Percentiles rank a stretch among this genome's conserved stretches.
Evolutionary conservation across 2,888 invertebrate genomes (phyloP).

Genomic region (Cerceris ruficornis): DNA sequence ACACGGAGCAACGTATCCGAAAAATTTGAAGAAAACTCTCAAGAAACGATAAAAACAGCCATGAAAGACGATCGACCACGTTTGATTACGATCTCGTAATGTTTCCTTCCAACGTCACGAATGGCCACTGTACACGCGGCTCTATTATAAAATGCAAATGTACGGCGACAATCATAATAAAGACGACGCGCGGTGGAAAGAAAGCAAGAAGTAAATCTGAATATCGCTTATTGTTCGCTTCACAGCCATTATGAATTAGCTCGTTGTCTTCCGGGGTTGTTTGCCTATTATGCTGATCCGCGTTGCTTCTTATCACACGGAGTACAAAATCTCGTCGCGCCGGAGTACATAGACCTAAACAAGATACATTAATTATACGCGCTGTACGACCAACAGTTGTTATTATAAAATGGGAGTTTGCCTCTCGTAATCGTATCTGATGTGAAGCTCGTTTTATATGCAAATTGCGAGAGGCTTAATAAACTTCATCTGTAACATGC

Average conservation of each 20-base stretch:
- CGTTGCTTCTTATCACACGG: conserved; percentile 12
- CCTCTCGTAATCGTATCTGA: conserved; percentile 57
- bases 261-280: conserved; percentile 12
- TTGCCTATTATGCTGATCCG: conserved; percentile 34
- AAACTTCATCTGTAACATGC: conserved; percentile 53
- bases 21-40: too few species aligned
- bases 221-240: conserved; percentile 5
- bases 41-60: too few species aligned
- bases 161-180: neutral
- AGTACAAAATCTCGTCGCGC: conserved; percentile 30
- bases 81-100: too few species aligned
- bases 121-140: neutral
- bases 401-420: conserved; percentile 57
- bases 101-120: neutral
- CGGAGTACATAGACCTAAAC: conserved; percentile 30
- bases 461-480: conserved; percentile 63
- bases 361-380: conserved; percentile 54
- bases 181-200: neutral
- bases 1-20: too few species aligned
- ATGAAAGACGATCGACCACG: neutral
- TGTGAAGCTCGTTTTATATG: conserved; percentile 60
- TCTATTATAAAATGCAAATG: too few species aligned
- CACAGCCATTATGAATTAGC: conserved; percentile 19
- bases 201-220: neutral
- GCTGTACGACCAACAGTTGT: conserved; percentile 47